Evolutionary conservation across 1,140 invertebrate species (phyloP).

Genomic region (Drosophila mauritiana): DNA sequence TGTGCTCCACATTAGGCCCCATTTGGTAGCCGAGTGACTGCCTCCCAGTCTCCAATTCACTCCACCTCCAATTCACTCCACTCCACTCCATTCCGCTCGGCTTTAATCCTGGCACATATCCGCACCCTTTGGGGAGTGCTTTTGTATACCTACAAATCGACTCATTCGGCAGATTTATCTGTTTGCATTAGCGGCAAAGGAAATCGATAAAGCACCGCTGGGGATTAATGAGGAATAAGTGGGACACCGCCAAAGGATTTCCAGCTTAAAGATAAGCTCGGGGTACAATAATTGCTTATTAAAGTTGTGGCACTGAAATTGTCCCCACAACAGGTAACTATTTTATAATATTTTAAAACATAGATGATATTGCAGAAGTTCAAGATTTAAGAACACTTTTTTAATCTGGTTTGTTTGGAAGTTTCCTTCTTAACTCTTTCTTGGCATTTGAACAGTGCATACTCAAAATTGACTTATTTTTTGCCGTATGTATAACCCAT

Average conservation of each 20-base stretch:
- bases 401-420: too few relatives aligned
- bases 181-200: conserved; percentile 69
- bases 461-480: neutral
- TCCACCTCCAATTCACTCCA: too few relatives aligned
- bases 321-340: too few relatives aligned
- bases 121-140: conserved; percentile 3
- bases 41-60: conserved; percentile 12
- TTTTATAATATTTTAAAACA: too few relatives aligned
- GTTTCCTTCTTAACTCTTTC: neutral
- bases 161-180: conserved; percentile 77
- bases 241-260: conserved; percentile 32
- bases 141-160: conserved; percentile 66
- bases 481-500: neutral
- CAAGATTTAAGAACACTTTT: too few relatives aligned
- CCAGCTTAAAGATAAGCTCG: neutral
- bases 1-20: conserved; percentile 46
- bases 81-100: neutral
- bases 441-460: neutral
- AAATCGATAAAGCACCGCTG: conserved; percentile 69
- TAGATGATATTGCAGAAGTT: too few relatives aligned
- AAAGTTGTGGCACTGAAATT: neutral
- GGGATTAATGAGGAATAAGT: conserved; percentile 43
- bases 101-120: conserved; percentile 16
- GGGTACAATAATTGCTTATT: neutral
- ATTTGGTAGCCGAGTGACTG: conserved; percentile 31